Evolutionary conservation across 2,113 vertebrate species (phyloP).

Genomic region (Theristicus caerulescens): DNA sequence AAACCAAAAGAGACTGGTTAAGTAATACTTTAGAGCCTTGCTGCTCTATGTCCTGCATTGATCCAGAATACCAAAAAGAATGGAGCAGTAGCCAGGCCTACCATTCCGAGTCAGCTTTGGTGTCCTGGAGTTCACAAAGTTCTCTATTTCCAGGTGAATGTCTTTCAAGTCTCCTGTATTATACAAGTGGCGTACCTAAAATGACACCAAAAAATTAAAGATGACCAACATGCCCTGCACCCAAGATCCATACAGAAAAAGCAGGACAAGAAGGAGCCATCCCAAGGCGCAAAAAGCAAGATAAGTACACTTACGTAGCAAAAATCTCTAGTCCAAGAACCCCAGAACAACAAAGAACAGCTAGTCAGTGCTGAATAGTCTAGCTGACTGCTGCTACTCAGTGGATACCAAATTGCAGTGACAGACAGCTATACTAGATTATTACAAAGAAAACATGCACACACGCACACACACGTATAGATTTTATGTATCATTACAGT

Average conservation of each 20-base stretch:
- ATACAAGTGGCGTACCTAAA: conserved; percentile 89
- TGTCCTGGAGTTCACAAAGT: conserved; percentile 86
- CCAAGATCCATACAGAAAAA: not conserved
- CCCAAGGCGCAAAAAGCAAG: not conserved
- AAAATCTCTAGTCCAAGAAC: not conserved
- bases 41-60: not conserved
- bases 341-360: not conserved
- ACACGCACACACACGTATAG: accelerated
- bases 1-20: not conserved
- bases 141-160: conserved; percentile 88
- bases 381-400: not conserved
- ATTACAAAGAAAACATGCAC: not conserved
- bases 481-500: not conserved
- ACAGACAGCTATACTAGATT: not conserved
- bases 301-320: not conserved
- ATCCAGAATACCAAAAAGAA: not conserved
- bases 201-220: not conserved
- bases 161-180: conserved; percentile 89
- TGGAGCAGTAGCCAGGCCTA: conserved; percentile 55
- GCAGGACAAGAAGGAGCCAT: not conserved
- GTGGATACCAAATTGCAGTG: not conserved
- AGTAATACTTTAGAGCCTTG: not conserved
- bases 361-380: not conserved
- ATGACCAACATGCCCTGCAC: not conserved
- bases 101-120: conserved; percentile 91